Evolutionary conservation across 2,113 vertebrate species (phyloP), one percentile per base, ranked within the genome.

Genomic region (Pholis gunnellus): DNA sequence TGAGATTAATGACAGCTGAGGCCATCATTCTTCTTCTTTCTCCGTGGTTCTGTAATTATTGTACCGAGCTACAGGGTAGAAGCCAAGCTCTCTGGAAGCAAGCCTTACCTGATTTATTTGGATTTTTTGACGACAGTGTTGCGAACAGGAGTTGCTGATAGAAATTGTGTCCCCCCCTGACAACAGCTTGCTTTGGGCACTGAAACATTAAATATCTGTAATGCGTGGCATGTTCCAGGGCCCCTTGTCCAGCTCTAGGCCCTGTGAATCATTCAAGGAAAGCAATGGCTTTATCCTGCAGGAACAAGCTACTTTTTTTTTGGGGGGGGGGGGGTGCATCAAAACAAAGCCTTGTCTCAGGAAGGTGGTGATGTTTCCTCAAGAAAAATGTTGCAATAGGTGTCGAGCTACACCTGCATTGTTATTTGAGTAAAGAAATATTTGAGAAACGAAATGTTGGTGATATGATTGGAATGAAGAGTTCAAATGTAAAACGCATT

Each of bases 191-290:
- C 50, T 80, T n/a, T 34, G 52, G 67, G 73, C 69, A 14, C 25
- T 8, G 50, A 73, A 89, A 82, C 72, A 73, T 71, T 84, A 83
- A 81, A 88, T 79, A 84, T 86, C 59, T 78, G 67, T 84, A 72
- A 84, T 81, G 20, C 61, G 59, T 71, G 65, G 48, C 66, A 70
- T 83, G 73, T 81, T 70, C 56, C 36, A 52, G 9, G 31, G 42
- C 68, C 38, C 40, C 77, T n/a, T 61, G 64, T 63, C 66, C 34
- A 63, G 29, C 64, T 63, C 50, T 74, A 25, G 57, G 29, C 57
- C 34, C 50, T 40, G n/a, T 77, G 59, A 86, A 78, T 89, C 75
- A 80, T 73, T 87, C 72, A 70, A 68, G 44, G 22, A 71, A 77
- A 82, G 31, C 50, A 83, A 83, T 73, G 36, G 52, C 65, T 69